Conservation (phyloP, 2,113 vertebrate genomes). For the Corythaeola cristata region DNA sequence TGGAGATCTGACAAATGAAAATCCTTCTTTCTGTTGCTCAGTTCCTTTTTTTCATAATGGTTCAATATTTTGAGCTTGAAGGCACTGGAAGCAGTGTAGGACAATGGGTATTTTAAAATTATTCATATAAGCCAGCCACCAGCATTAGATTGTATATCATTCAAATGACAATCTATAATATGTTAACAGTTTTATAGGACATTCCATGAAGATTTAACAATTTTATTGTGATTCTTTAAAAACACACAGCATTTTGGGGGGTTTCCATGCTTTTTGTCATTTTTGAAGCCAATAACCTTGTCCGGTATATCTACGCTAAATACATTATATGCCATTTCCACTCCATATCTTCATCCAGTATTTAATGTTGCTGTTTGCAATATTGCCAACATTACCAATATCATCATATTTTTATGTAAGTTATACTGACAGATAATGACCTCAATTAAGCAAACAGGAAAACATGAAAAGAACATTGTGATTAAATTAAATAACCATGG, state of each 20-base stretch:
- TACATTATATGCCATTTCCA: background rate
- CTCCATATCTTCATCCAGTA: background rate
- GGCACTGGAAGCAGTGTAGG: background rate
- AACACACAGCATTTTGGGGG: background rate
- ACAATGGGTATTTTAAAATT: background rate
- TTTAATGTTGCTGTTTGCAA: slow-evolving; percentile 14
- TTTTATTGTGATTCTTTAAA: background rate
- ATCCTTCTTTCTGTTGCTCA: background rate
- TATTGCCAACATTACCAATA: background rate
- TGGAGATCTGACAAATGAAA: background rate
- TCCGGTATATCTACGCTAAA: background rate
- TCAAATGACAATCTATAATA: background rate
- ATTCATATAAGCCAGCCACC: background rate
- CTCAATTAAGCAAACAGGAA: slow-evolving; percentile 6
- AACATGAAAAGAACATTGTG: background rate
- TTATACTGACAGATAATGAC: slow-evolving; percentile 4
- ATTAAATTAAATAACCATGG: background rate
- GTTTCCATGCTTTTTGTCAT: background rate
- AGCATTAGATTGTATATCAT: background rate
- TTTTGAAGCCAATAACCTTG: background rate
- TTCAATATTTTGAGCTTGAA: background rate
- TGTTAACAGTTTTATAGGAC: background rate
- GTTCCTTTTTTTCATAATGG: background rate
- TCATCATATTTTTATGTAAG: background rate
- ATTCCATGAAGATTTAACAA: background rate